Evolutionary conservation across 92 coral and sea anemone species (phyloP), one percentile per base, ranked within the genome.

Genomic region (Isaurus tuberculatus): DNA sequence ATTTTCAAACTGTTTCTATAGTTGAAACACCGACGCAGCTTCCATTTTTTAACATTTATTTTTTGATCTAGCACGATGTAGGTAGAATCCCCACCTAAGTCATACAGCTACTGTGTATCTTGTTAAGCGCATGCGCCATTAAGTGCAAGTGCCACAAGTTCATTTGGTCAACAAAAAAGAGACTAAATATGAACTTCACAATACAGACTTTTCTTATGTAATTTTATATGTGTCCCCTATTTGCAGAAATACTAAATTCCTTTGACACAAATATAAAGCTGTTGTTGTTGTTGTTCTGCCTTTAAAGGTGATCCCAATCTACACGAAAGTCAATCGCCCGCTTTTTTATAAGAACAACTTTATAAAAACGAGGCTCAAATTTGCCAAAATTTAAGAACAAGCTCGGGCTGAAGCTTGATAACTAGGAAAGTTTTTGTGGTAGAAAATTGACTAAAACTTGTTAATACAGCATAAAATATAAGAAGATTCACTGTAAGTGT

Each of bases 81-180:
- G 28, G 65, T 57, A 57, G 65, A 25, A 25, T 57, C 70, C 70
- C 70, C 0, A 65, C 70, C 70, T 65, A 65, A 31, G 70, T 65
- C 37, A 29, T 63, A 29, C 69, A 63, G 69, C 69, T 32, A 63
- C 69, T 63, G 69, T 63, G 69, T 63, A 29, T 63, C 32, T 63
- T 63, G 34, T 9, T 63, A 63, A 63, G 69, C 69, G 69, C 69
- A 63, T 51, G 58, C 20, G 5, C 58, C 58, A 14, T 51, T 51
- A 51, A 48, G 58, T 51, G 58, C 58, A 51, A 51, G 58, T 51
- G 20, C 58, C 58, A 51, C 58, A 51, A 51, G 58, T 51, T 51
- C 20, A 51, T 51, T 51, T 51, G 58, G 14, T 51, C 58, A 51
- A 51, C 58, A 51, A 51, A 51, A 51, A 51, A 0, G 0, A 51